Base-by-base conservation (phyloP, 2,888 invertebrate genomes). In the Brachylomia viminalis region DNA sequence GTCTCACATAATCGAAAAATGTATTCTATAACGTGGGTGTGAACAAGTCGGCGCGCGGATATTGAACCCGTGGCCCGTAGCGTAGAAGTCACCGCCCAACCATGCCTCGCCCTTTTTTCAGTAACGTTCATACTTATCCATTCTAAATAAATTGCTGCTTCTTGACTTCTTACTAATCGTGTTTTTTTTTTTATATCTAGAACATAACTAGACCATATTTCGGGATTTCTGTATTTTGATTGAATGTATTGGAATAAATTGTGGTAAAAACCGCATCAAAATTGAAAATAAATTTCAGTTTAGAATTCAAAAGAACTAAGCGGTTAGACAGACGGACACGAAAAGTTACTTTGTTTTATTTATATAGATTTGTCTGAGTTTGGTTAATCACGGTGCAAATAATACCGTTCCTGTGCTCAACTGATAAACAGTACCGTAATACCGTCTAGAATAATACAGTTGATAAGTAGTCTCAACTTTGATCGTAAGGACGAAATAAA, bases 401-500 rank as follows among this genome's bases (percentile, higher is more conserved):
- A 6, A 13, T 54, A 54, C n/a, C 54, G n/a, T 54, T n/a, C 54
- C 54, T 3, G 54, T 54, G 13, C 1, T n/a, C n/a, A 54, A 11
- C n/a, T 54, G 54, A 27, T 17, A 56, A 15, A 30, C 3, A 30
- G 30, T 30, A 30, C 30, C 10, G 30, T 58, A n/a, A n/a, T n/a
- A n/a, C n/a, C n/a, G n/a, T 2, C 30, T 58, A 58, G 27, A 58
- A 30, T 8, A 58, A 30, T n/a, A 54, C 54, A 8, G 30, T 61
- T 59, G 38, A 61, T 59, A 59, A 3, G 61, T 38, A 42, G 10
- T 30, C 45, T 70, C 17, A 11, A 45, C 67, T 30, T 30, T 42
- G 23, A 45, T 45, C 67, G 0, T 67, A 69, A 30, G 17, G 45
- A 45, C 4, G 11, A n/a, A 68, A 69, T 69, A 69, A n/a, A 33